Base-by-base conservation (phyloP, 2,113 vertebrate genomes). In the Orthonyx spaldingii region DNA sequence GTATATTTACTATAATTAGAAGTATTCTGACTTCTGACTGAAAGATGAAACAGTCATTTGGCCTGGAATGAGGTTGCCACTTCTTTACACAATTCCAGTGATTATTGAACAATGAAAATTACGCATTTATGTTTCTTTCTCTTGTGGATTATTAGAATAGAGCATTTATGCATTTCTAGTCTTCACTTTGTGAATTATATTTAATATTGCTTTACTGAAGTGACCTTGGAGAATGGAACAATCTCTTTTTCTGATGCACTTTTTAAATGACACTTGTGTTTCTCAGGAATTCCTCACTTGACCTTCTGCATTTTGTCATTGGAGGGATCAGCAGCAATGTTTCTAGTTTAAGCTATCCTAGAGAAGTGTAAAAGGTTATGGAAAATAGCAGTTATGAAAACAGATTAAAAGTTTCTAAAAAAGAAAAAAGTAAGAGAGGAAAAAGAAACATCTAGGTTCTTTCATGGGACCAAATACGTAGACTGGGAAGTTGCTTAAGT, bases 401-500 rank as follows among this genome's bases (percentile, higher is more conserved):
- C 88, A 97, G 92, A 97, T 95, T 85, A 97, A 94, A 97, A 94
- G 87, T 49, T 96, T 91, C 86, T 94, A 64, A 64, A 87, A 95
- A 91, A 90, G 90, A 89, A 97, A 91, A 53, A 65, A 46, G 17
- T 35, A 66, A 85, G 75, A 65, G 96, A 96, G 96, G 96, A 96
- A 97, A 97, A 97, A 98, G 97, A 96, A 97, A 96, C 95, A 97
- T 98, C 65, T 82, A 96, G 81, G 86, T 89, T 96, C 97, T 98
- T 98, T 97, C 96, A 97, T 90, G 95, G 91, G 85, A 94, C 97
- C 97, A 97, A 98, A 96, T 96, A 98, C 96, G 80, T 87, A 91
- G 97, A 94, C 93, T 96, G 65, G 91, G 95, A 97, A 97, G 97
- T 97, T 98, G 96, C 96, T 95, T 98, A 98, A 98, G 97, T 97